Evolutionary conservation across 2,888 invertebrate genomes (phyloP), one percentile per base, ranked within the genome.

Genomic region (Achlya flavicornis): DNA sequence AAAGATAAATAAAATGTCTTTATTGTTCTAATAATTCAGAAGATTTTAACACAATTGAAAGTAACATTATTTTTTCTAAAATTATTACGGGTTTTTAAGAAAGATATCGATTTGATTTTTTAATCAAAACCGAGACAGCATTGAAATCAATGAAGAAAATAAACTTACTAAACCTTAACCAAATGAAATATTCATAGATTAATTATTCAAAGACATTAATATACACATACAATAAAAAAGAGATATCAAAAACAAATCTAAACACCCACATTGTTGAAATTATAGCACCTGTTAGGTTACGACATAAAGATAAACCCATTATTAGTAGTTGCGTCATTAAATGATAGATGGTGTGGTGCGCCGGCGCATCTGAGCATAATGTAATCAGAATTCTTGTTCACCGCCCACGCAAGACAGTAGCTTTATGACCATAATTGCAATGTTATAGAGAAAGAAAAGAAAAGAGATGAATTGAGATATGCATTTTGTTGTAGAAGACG

Each of bases 231-330:
- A 19, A 53, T 53, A 19, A 53, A 53, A 26, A 19, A 19, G 53
- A 7, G 19, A 19, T 10, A 53, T 53, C 8, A 53, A 26, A 53
- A 53, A 53, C 53, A 53, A 53, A 53, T 53, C 10, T 19, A 53
- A 53, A 53, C 69, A 64, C 69, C 67, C 66, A 69, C 67, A 63
- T 64, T 61, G 63, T 63, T 69, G 59, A 66, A 69, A 69, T 64
- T 64, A 67, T 67, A 65, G 43, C 41, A 43, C 19, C 64, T 68
- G 64, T 64, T 65, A 67, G 66, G 64, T 71, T 70, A 71, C 69
- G 65, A 61, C 68, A 68, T 57, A 35, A 61, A 65, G 63, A 66
- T 66, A 69, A 68, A 67, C 53, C 53, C 19, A 53, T 53, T 53
- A 53, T 53, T 19, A 53, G 53, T 53, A 53, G 53, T 53, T 53